Evolutionary conservation across 1,140 invertebrate species (phyloP), one percentile per base, ranked within the genome.

Genomic region (Cecropterus lyciades): DNA sequence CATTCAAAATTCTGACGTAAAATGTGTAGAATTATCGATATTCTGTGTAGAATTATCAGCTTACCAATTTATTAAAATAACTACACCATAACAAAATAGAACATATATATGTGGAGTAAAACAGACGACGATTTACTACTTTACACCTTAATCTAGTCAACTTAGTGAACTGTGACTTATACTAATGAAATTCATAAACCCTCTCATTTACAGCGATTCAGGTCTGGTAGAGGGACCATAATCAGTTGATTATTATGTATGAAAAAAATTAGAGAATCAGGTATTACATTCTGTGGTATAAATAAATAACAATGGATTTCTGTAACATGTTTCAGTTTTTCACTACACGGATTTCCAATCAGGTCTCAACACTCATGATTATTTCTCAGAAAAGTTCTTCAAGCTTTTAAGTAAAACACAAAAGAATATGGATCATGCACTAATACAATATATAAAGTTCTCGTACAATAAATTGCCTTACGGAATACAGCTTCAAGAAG

Each of bases 381-480:
- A 40, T 40, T 40, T 11, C 11, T 40, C 37, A 5, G 2, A 40
- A n/a, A 40, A 40, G 37, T 40, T 40, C 37, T 40, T 40, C 37
- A 40, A 40, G 11, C n/a, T 4, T 40, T 40, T 2, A 40, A 40
- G 3, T n/a, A 40, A 40, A 40, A n/a, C 11, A n/a, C 37, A 40
- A 20, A 15, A 55, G 33, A 15, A 53, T 33, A 53, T 17, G 30
- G 51, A 53, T 53, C 13, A 33, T 30, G 15, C 11, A 13, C 33
- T 40, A 40, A 40, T n/a, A 55, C 37, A 40, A 55, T 16, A 30
- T 40, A 55, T 15, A 55, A 40, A 55, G 33, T 42, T 55, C 52
- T 56, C 37, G 7, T 24, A 42, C 37, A 56, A 56, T 56, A 56
- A 42, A 56, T 56, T n/a, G 37, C 37, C 45, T 57, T 30, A 45